Evolutionary conservation across 37 sponge, comb jelly and placozoan genomes (phyloP).

Genomic region (Lycopodina hypogea): DNA sequence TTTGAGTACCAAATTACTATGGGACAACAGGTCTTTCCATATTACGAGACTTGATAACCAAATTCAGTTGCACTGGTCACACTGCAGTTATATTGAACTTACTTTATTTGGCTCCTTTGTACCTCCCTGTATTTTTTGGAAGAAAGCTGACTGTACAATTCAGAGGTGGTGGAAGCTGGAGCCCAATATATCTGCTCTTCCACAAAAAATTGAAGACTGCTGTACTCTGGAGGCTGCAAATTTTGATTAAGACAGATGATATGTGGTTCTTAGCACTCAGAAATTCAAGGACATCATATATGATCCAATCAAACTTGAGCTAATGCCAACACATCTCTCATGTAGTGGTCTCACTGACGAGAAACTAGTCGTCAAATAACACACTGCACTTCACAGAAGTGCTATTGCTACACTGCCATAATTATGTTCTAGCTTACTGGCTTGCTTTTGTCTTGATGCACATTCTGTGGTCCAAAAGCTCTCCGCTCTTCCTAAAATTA

Average conservation of each 20-base stretch:
- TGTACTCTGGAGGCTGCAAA: not conserved
- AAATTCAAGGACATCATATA: too few species aligned
- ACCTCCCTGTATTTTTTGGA: conserved; percentile 51
- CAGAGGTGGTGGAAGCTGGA: conserved; percentile 47
- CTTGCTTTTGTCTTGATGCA: not conserved
- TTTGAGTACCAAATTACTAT: too few species aligned
- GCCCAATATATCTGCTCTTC: conserved; percentile 45
- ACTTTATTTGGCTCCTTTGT: conserved; percentile 26
- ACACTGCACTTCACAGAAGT: too few species aligned
- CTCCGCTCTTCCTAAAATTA: conserved; percentile 6
- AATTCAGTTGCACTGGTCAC: too few species aligned
- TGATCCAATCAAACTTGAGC: too few species aligned
- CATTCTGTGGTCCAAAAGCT: conserved; percentile 3
- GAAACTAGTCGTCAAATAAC: too few species aligned
- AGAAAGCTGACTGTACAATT: conserved; percentile 43
- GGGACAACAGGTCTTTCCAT: too few species aligned
- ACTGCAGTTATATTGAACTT: not conserved
- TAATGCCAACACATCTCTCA: too few species aligned
- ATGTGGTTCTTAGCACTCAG: not conserved
- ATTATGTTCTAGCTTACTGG: not conserved
- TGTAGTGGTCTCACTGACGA: too few species aligned
- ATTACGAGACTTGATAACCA: too few species aligned
- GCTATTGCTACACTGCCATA: too few species aligned
- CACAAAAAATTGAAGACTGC: conserved; percentile 39
- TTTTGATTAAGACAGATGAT: not conserved